Percentiles rank a stretch among this genome's conserved stretches.
These are phyloP conservation scores for Apus apus DNA, from an alignment of 2,113 vertebrate species.

Conservation along the genomic window DNA sequence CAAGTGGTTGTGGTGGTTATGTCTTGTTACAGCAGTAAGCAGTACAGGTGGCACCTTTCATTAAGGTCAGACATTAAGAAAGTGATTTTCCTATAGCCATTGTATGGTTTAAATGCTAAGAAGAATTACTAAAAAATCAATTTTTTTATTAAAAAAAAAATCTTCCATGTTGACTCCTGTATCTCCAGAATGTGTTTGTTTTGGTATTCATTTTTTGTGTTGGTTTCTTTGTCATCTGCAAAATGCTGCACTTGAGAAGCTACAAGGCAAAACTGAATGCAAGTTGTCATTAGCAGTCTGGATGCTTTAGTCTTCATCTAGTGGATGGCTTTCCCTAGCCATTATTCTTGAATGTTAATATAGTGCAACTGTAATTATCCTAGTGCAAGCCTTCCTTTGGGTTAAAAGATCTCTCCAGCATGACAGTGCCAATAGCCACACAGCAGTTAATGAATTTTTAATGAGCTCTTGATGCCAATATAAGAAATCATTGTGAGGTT, in stretches of 20 bases:
- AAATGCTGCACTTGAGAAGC: background rate
- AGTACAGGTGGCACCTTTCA: background rate
- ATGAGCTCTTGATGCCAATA: background rate
- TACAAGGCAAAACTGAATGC: background rate
- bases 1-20: background rate
- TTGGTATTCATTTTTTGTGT: accelerated
- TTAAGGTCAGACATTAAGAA: background rate
- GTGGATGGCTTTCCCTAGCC: background rate
- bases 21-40: background rate
- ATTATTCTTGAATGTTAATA: background rate
- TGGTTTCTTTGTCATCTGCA: background rate
- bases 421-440: background rate
- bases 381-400: background rate
- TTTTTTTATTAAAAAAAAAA: background rate
- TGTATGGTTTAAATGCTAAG: background rate
- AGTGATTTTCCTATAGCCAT: background rate
- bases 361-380: background rate
- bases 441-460: background rate
- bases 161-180: background rate
- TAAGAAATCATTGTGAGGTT: background rate
- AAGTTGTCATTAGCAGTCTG: background rate
- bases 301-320: background rate
- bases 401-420: background rate
- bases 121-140: background rate
- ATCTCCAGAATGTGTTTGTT: background rate